phyloP scores from a whole-genome alignment of 2,113 vertebrate genomes.

The Haemorhous mexicanus region DNA sequence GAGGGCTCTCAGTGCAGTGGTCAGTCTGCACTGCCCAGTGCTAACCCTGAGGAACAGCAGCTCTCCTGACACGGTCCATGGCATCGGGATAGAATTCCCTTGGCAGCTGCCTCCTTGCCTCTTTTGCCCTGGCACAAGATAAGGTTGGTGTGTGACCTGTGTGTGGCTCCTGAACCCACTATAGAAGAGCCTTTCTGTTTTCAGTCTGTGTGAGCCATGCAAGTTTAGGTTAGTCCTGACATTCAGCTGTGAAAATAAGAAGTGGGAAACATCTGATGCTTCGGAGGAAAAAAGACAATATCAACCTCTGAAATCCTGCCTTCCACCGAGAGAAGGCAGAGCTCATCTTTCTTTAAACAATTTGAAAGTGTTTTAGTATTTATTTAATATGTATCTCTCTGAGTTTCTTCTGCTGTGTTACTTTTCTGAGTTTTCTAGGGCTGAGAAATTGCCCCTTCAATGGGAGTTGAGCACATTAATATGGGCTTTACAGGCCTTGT shows the following conservation, averaged over 20 bases:
- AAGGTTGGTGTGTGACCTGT: neutral
- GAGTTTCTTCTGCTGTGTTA: neutral
- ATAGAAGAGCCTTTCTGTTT: neutral
- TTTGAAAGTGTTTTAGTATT: neutral
- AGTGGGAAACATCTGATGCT: neutral
- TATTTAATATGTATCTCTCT: neutral
- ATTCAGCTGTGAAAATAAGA: neutral
- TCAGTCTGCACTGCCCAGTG: neutral
- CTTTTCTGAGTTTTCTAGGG: neutral
- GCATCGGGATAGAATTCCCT: neutral
- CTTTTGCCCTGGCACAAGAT: neutral
- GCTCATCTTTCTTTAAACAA: neutral
- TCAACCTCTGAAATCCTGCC: neutral
- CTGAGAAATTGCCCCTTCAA: neutral
- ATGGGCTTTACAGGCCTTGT: neutral
- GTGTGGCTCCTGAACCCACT: neutral
- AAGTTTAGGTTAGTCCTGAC: neutral
- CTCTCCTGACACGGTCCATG: neutral
- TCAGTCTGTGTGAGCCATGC: neutral
- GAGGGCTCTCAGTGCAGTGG: accelerated
- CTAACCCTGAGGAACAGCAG: neutral
- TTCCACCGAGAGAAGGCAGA: neutral
- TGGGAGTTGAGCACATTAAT: neutral
- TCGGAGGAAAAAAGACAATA: neutral
- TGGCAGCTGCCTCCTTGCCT: neutral